Evolutionary conservation across 1,140 invertebrate genomes (phyloP).

Genomic region (Drosophila kohkoa): DNA sequence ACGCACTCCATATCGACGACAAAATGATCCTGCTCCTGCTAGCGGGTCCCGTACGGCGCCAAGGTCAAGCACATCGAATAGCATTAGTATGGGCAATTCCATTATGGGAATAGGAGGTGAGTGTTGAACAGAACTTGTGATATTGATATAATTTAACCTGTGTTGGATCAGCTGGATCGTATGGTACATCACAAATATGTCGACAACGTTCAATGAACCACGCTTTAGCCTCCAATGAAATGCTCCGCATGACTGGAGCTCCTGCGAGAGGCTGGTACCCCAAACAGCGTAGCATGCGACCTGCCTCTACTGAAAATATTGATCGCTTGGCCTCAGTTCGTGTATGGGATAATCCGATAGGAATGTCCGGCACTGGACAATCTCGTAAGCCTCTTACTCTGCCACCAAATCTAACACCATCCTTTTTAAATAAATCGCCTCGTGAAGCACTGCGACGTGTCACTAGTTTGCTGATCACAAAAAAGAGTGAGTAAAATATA

Average conservation of each 20-base stretch:
- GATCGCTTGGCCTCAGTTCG: slow-evolving; percentile 87
- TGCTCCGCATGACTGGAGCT: slow-evolving; percentile 90
- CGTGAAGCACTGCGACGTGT: slow-evolving; percentile 93
- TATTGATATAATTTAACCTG: too few species aligned
- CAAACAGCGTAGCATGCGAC: slow-evolving; percentile 89
- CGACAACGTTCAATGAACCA: slow-evolving; percentile 88
- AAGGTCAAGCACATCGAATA: slow-evolving; percentile 87
- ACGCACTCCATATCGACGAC: slow-evolving; percentile 88
- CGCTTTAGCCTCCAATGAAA: slow-evolving; percentile 90
- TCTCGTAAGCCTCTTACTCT: slow-evolving; percentile 91
- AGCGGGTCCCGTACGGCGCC: slow-evolving; percentile 85
- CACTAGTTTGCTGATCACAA: slow-evolving; percentile 94
- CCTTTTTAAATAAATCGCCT: slow-evolving; percentile 94
- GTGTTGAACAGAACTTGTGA: background rate
- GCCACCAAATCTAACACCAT: slow-evolving; percentile 93
- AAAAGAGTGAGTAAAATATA: slow-evolving; percentile 81
- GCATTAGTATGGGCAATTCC: slow-evolving; percentile 84
- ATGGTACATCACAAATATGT: slow-evolving; percentile 86
- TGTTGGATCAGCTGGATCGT: slow-evolving; percentile 59
- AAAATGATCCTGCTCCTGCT: slow-evolving; percentile 85
- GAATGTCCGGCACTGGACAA: slow-evolving; percentile 78
- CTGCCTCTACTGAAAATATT: slow-evolving; percentile 93
- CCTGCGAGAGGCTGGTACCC: slow-evolving; percentile 94
- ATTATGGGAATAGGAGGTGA: slow-evolving; percentile 80
- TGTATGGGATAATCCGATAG: slow-evolving; percentile 83